Base-by-base conservation (phyloP, 2,797 vertebrate genomes). In the Coranthus polyacanthus region DNA sequence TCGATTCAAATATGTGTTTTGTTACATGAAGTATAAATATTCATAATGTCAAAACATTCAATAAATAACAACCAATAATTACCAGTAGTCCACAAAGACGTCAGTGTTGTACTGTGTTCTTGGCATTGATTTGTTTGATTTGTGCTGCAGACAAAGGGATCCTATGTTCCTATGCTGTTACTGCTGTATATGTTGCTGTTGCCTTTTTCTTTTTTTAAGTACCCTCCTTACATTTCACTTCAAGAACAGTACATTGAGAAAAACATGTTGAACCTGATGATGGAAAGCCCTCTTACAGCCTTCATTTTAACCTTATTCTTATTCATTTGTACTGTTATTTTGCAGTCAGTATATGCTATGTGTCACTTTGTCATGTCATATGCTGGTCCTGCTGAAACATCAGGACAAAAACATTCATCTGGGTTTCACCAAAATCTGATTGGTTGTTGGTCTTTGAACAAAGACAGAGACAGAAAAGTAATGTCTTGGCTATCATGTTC, bases 11-110 rank as follows among this genome's bases (percentile, higher is more conserved):
- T 38, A 44, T 70, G 29, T 54, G 59, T 45, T 18, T 16, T 47
- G 24, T 20, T 32, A 59, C 13, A 20, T 67, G 32, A 56, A 42
- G 32, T 7, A 6, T n/a, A 20, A 16, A 50, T 47, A 12, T 54
- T 44, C 20, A 29, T 46, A 12, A 37, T 17, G 21, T 17, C 11
- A 34, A 12, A 39, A 11, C 45, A 59, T 52, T 36, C 24, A 47
- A 53, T 64, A 41, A 64, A 37, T 60, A 55, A 63, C 0, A 26
- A n/a, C n/a, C n/a, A n/a, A n/a, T n/a, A n/a, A n/a, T n/a, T n/a
- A n/a, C n/a, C n/a, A n/a, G n/a, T n/a, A n/a, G n/a, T n/a, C n/a
- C n/a, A n/a, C n/a, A n/a, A n/a, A n/a, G n/a, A n/a, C n/a, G n/a
- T n/a, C n/a, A n/a, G n/a, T 26, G 24, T 26, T 26, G 24, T 26